Conservation (phyloP, 1,140 invertebrate species). For the Oreohelix idahoensis region DNA sequence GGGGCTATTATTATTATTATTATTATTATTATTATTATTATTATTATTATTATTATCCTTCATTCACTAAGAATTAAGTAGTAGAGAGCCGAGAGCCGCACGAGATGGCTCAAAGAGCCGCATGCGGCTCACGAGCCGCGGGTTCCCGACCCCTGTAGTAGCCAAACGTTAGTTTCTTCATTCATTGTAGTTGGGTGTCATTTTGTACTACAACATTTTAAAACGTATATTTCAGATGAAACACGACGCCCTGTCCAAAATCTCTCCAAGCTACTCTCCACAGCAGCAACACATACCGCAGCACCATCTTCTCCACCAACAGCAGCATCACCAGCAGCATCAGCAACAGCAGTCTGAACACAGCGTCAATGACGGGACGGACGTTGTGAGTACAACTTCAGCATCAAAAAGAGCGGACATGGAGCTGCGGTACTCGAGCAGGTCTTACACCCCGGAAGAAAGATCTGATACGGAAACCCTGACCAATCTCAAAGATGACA, state of each 20-base stretch:
- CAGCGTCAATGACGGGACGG: slow-evolving; percentile 24
- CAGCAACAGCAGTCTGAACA: slow-evolving; percentile 8
- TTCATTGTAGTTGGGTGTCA: too few species aligned
- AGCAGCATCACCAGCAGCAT: slow-evolving; percentile 24
- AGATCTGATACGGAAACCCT: slow-evolving; percentile 18
- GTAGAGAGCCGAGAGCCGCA: too few species aligned
- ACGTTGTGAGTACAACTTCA: slow-evolving; percentile 36
- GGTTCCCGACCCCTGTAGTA: too few species aligned
- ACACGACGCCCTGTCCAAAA: slow-evolving; percentile 21
- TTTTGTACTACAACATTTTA: too few species aligned
- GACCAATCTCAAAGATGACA: slow-evolving; percentile 10
- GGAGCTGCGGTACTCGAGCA: neutral
- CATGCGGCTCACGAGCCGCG: too few species aligned
- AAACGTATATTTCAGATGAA: slow-evolving; percentile 22
- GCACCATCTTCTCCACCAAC: slow-evolving; percentile 20
- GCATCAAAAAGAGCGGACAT: neutral
- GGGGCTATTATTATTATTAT: too few species aligned
- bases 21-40: too few species aligned
- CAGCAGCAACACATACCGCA: slow-evolving; percentile 15
- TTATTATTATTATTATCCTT: too few species aligned
- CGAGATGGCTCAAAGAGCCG: too few species aligned
- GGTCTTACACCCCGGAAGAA: slow-evolving; percentile 17
- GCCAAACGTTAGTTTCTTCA: too few species aligned
- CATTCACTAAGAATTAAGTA: too few species aligned
- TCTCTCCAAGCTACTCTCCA: slow-evolving; percentile 18